phyloP scores from a whole-genome alignment of 2,797 vertebrate genomes.

The Gila robusta region DNA sequence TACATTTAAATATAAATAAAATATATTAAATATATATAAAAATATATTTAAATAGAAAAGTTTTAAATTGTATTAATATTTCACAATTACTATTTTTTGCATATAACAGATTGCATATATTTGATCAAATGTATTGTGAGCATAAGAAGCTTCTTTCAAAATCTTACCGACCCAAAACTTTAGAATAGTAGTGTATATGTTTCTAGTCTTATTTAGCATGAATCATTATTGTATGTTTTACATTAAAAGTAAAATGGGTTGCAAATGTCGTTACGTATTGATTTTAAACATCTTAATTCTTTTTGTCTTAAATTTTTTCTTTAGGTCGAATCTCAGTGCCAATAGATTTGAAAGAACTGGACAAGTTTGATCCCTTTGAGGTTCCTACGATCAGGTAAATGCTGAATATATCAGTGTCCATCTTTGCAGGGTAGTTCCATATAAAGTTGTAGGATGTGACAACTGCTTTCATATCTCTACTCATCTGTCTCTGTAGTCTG shows the following conservation, averaged over 20 bases:
- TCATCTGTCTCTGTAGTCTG: constrained; percentile 64
- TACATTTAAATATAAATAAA: not conserved
- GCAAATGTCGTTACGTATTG: not conserved
- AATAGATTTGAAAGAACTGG: constrained; percentile 86
- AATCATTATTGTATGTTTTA: not conserved
- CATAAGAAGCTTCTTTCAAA: not conserved
- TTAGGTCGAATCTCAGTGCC: constrained; percentile 94
- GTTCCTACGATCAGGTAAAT: constrained; percentile 93
- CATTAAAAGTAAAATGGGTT: not conserved
- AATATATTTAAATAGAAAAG: not conserved
- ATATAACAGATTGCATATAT: not conserved
- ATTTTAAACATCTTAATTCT: not conserved
- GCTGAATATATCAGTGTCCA: not conserved
- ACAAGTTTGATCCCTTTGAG: constrained; percentile 89
- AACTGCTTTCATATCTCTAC: not conserved
- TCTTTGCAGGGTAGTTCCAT: not conserved
- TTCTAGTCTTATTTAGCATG: not conserved
- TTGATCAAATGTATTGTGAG: not conserved
- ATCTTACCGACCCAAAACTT: not conserved
- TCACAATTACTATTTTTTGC: not conserved
- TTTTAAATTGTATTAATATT: not conserved
- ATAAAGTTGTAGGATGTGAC: not conserved
- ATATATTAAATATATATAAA: no score
- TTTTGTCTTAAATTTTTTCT: not conserved
- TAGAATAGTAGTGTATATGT: not conserved